Evolutionary conservation across 2,113 vertebrate genomes (phyloP), one percentile per base, ranked within the genome.

Genomic region (Sturnira hondurensis): DNA sequence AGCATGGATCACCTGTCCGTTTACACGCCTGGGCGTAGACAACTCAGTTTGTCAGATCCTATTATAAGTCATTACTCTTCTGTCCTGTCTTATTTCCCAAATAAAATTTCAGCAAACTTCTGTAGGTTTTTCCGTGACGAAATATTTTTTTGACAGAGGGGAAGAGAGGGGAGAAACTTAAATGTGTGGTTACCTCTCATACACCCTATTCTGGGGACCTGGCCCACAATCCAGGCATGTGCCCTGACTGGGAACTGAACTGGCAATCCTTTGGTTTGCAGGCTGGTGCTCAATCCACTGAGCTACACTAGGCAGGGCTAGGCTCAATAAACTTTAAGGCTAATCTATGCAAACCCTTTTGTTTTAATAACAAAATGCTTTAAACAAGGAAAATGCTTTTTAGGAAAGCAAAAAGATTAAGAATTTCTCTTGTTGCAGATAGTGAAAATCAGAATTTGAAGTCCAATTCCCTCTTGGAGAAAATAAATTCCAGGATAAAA

Each of bases 401-500:
- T 56, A 50, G 28, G 6, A 84, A 90, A 74, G 82, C 52, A 56
- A 54, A 81, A 76, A 80, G 77, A 78, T 33, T 14, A 92, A 58
- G 17, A 94, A 47, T 92, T 78, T 91, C 36, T 89, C 19, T 41
- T 87, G 22, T 41, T 63, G 73, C 43, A 86, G 28, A 88, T 2
- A n/a, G 82, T 81, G 58, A 87, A 76, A 85, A 88, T 76, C 45
- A 87, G 71, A 87, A 74, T 45, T 31, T 91, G 78, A 84, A 96
- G 65, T 68, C n/a, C 36, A 97, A 38, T 12, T 93, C 38, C 67
- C 14, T 89, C 28, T 45, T 78, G 7, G 41, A 74, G 54, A 70
- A 86, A 90, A 45, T 50, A 81, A 65, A 54, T 56, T 78, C 86
- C 54, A 41, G 8, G 15, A 38, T 20, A 33, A 28, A 58, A 22